Conservation (phyloP, 2,113 vertebrate species). For the Thamnophis sirtalis region DNA sequence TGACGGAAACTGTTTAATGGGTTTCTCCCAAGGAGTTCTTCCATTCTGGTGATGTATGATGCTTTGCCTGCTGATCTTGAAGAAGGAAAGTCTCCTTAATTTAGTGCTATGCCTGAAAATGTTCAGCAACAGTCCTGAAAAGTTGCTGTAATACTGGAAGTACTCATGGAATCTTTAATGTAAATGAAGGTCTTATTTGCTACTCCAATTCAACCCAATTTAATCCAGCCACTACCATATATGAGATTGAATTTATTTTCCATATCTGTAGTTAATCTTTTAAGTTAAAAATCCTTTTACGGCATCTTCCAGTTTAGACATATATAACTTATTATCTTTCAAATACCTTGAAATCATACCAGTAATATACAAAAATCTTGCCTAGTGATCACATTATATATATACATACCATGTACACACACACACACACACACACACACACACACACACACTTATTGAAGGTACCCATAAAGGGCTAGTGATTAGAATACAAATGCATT, state of each 20-base stretch:
- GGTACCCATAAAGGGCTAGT: not conserved
- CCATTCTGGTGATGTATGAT: not conserved
- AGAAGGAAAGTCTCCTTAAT: not conserved
- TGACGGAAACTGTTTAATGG: not conserved
- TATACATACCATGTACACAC: not conserved
- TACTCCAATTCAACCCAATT: not conserved
- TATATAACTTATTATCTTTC: not conserved
- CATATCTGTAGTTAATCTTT: not conserved
- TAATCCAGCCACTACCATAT: not conserved
- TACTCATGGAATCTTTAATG: not conserved
- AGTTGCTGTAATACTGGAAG: not conserved
- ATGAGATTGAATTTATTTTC: not conserved
- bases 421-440: not conserved
- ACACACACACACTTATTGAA: not conserved
- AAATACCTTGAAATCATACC: not conserved
- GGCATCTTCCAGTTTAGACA: not conserved
- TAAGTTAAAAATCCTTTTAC: not conserved
- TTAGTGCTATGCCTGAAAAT: not conserved
- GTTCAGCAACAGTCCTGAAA: not conserved
- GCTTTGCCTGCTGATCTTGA: not conserved
- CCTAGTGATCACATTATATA: not conserved
- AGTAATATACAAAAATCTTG: not conserved
- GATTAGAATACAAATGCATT: not conserved
- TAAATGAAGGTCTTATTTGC: not conserved
- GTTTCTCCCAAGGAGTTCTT: not conserved